Conservation (phyloP, 2,797 vertebrate species). For the Rhincodon typus region DNA sequence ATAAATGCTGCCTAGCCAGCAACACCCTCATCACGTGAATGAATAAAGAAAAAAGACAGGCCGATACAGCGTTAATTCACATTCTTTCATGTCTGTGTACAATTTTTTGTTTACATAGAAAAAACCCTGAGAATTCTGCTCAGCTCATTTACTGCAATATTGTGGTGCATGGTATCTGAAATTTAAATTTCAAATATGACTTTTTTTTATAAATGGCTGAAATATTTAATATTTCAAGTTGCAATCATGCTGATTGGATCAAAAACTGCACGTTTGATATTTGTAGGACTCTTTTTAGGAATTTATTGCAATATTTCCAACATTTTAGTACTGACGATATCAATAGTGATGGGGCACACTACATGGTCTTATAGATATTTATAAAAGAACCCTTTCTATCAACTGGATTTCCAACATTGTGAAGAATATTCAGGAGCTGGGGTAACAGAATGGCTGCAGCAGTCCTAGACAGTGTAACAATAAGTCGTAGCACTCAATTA, state of each 20-base stretch:
- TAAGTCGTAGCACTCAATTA: neutral
- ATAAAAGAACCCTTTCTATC: neutral
- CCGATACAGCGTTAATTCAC: neutral
- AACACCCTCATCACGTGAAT: too few relatives aligned
- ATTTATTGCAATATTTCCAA: neutral
- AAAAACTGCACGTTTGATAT: neutral
- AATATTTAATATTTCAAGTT: neutral
- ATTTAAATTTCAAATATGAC: neutral
- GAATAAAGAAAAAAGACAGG: too few relatives aligned
- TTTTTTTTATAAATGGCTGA: neutral
- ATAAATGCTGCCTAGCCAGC: too few relatives aligned
- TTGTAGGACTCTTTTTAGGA: neutral
- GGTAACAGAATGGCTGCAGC: neutral
- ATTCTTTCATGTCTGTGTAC: neutral
- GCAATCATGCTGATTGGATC: neutral
- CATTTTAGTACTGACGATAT: neutral
- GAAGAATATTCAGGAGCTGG: neutral
- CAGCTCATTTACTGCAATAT: neutral
- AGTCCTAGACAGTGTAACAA: neutral
- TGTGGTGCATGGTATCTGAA: neutral
- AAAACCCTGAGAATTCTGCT: neutral
- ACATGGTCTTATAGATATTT: neutral
- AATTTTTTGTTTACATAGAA: neutral
- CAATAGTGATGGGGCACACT: neutral
- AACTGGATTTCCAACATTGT: neutral